Percentiles rank a stretch among this genome's conserved stretches.
Evolutionary conservation across 1,140 invertebrate genomes (phyloP).

Genomic region (Panagrolaimus sp.): DNA sequence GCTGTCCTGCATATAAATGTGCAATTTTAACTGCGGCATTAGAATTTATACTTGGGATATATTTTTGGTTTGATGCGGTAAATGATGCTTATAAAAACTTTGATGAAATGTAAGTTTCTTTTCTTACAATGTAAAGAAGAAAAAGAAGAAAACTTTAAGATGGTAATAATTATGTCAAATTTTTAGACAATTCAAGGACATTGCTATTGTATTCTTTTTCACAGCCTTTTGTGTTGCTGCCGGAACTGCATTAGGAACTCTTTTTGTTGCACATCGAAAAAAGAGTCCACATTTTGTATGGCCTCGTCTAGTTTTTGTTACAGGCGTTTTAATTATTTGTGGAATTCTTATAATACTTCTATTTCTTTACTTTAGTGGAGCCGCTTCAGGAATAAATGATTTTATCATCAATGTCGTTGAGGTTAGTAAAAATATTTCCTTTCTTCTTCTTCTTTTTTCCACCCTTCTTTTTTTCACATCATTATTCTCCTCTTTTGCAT

Average conservation of each 20-base stretch:
- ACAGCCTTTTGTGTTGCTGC: neutral
- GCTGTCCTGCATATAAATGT: slow-evolving; percentile 9
- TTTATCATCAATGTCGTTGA: slow-evolving; percentile 5
- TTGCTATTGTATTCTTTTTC: neutral
- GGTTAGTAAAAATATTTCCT: slow-evolving; percentile 11
- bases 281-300: slow-evolving; percentile 7
- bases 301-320: slow-evolving; percentile 4
- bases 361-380: neutral
- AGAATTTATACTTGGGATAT: neutral
- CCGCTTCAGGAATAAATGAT: neutral
- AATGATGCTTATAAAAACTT: slow-evolving; percentile 8
- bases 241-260: neutral
- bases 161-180: neutral
- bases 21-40: neutral
- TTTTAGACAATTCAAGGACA: slow-evolving; percentile 9
- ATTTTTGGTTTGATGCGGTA: neutral
- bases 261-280: slow-evolving; percentile 3
- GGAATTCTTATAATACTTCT: neutral
- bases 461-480: neutral
- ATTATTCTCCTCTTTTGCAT: neutral
- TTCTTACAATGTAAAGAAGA: neutral
- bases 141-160: neutral
- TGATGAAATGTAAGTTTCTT: slow-evolving; percentile 13
- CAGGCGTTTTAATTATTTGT: neutral
- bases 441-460: no score